Evolutionary conservation across 2,113 vertebrate species (phyloP), one percentile per base, ranked within the genome.

Genomic region (rat (Rattus norvegicus)): DNA sequence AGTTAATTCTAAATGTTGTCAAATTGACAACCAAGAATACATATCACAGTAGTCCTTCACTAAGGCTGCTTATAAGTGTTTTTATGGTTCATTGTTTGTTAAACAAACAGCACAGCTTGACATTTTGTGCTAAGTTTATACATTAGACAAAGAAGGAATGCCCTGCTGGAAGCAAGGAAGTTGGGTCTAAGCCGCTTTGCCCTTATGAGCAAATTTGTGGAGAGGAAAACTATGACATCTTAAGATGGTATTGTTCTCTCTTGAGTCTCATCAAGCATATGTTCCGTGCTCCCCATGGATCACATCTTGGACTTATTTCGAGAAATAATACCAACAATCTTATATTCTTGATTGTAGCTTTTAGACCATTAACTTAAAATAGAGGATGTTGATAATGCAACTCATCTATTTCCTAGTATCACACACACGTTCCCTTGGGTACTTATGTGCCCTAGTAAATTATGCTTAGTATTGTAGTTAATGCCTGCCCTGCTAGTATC

Each of bases 381-480:
- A 61, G 79, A 95, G 39, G 7, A 90, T 13, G 67, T 63, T 47
- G 63, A 13, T 94, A 36, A 93, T 96, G 92, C 14, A 93, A n/a
- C 2, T 86, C 54, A 52, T 90, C 69, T 10, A 33, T 67, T 54
- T 92, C 93, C 54, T 80, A 43, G 16, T 70, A 39, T 87, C 80
- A 52, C 2, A 76, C 7, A 52, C 4, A 63, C 56, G 84, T 79
- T 94, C 52, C 17, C 33, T 5, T 52, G n/a, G 30, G 24, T 47
- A 54, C 65, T 86, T 85, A 73, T 81, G 84, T 92, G 2, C 24
- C 59, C 39, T 28, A 47, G 59, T 47, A 85, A 63, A 63, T 72
- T 90, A 63, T 75, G 56, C 54, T 92, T n/a, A 84, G n/a, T 26
- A 83, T 91, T 95, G 91, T 80, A 85, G 61, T 43, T 89, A 89